Conservation (phyloP, 2,113 vertebrate species). For the Oncorhynchus gorbuscha region DNA sequence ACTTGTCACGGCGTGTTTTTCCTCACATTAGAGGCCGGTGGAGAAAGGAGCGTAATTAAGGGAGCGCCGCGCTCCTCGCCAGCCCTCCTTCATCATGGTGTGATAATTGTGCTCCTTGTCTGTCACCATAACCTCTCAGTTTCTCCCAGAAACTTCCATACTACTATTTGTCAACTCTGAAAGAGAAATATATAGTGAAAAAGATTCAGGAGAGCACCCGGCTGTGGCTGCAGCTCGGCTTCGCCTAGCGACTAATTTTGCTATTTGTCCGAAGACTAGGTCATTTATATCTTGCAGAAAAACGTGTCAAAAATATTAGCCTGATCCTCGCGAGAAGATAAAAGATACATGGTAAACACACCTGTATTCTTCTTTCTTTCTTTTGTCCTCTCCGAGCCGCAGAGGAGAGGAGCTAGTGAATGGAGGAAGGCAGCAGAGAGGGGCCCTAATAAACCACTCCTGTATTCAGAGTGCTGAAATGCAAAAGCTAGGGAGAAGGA, state of each 20-base stretch:
- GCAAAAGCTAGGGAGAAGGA: conserved; percentile 47
- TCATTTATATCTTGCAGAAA: conserved; percentile 83
- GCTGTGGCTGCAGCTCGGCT: conserved; percentile 48
- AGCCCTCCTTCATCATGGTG: conserved; percentile 97
- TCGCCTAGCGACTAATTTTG: conserved; percentile 66
- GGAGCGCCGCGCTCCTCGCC: conserved; percentile 82
- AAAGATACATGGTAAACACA: conserved; percentile 73
- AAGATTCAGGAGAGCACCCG: conserved; percentile 37
- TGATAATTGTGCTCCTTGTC: conserved; percentile 99
- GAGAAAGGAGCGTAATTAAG: conserved; percentile 99
- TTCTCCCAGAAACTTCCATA: conserved; percentile 74
- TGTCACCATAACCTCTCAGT: conserved; percentile 92
- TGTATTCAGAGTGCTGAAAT: conserved; percentile 59
- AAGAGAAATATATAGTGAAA: conserved; percentile 32
- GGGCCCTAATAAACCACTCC: conserved; percentile 62
- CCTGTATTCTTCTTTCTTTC: conserved; percentile 56
- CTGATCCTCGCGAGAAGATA: conserved; percentile 72
- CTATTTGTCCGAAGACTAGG: conserved; percentile 79
- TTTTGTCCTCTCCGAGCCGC: conserved; percentile 21
- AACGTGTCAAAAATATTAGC: conserved; percentile 80
- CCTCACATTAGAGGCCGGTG: conserved; percentile 98
- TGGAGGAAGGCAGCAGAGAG: not conserved
- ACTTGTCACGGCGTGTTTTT: conserved; percentile 99
- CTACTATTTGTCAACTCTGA: conserved; percentile 90
- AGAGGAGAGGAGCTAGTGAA: conserved; percentile 5